A percentile compares a stretch with the other conserved stretches of the same genome.
Conservation (phyloP, 2,113 vertebrate genomes). For the Bujurquina vittata region DNA sequence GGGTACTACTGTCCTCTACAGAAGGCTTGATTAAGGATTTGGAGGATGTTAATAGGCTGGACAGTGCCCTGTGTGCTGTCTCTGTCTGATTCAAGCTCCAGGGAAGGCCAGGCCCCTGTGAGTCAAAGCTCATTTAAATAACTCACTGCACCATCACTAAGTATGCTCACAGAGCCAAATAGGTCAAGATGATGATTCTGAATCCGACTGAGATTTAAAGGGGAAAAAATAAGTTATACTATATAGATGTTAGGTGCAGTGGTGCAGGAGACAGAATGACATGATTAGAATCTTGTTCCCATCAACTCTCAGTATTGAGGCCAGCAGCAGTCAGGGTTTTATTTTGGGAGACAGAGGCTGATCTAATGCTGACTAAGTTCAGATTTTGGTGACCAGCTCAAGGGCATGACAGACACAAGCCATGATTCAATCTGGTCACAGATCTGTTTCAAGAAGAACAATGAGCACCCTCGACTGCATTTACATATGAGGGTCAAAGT, state of each 20-base stretch:
- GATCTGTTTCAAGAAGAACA: conserved; percentile 29
- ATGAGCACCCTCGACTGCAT: background rate
- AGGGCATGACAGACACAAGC: conserved; percentile 59
- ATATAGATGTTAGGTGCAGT: conserved; percentile 38
- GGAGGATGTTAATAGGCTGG: conserved; percentile 64
- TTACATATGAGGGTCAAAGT: conserved; percentile 16
- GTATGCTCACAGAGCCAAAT: conserved; percentile 64
- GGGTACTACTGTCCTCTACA: conserved; percentile 53
- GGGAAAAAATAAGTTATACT: background rate
- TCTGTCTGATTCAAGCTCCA: conserved; percentile 65
- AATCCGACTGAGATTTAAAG: conserved; percentile 41
- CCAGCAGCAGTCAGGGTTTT: conserved; percentile 48
- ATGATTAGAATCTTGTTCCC: conserved; percentile 53
- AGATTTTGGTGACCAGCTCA: conserved; percentile 61
- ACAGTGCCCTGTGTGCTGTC: conserved; percentile 48
- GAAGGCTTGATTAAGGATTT: conserved; percentile 69
- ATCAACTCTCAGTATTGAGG: conserved; percentile 53
- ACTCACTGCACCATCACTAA: conserved; percentile 72
- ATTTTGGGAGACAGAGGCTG: conserved; percentile 52
- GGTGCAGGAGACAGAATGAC: conserved; percentile 48
- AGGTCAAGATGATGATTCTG: conserved; percentile 59
- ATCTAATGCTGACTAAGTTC: conserved; percentile 53
- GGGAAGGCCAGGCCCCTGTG: conserved; percentile 64
- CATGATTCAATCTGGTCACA: conserved; percentile 46
- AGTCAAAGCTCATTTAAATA: conserved; percentile 78